Evolutionary conservation across 2,888 invertebrate genomes (phyloP).

Genomic region (Phasia obesa): DNA sequence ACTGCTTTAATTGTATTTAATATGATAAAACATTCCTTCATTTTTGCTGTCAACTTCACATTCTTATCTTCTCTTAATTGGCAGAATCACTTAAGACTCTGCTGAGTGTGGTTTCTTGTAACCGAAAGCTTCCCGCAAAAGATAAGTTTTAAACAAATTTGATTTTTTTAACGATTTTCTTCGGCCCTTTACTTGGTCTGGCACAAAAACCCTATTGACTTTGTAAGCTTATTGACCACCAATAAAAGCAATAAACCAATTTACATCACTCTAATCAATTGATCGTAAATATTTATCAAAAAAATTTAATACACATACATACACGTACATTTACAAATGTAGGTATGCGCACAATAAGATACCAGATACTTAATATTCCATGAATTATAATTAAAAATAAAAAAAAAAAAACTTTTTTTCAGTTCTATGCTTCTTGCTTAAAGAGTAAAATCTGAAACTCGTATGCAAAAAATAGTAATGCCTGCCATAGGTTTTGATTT

Average conservation of each 20-base stretch:
- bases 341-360: not conserved
- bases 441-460: constrained; percentile 8
- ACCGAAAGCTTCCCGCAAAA: not conserved
- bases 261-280: constrained; percentile 61
- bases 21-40: not conserved
- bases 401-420: constrained; percentile 1
- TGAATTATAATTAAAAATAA: not conserved
- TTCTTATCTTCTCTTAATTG: constrained; percentile 28
- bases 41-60: not conserved
- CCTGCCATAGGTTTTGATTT: constrained; percentile 6
- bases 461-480: constrained; percentile 55
- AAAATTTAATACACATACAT: constrained; percentile 22
- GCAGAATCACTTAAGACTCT: constrained; percentile 31
- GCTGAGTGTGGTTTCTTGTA: not conserved
- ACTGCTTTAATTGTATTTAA: not conserved
- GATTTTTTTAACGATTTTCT: not conserved
- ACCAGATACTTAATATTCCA: not conserved
- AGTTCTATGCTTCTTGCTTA: constrained; percentile 15
- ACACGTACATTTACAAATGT: not conserved
- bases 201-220: not conserved
- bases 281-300: constrained; percentile 63
- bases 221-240: constrained; percentile 34
- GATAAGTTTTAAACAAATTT: not conserved
- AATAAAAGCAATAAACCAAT: constrained; percentile 26
- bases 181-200: not conserved